phyloP scores from a whole-genome alignment of 1,140 invertebrate genomes.

The Spodoptera litura region DNA sequence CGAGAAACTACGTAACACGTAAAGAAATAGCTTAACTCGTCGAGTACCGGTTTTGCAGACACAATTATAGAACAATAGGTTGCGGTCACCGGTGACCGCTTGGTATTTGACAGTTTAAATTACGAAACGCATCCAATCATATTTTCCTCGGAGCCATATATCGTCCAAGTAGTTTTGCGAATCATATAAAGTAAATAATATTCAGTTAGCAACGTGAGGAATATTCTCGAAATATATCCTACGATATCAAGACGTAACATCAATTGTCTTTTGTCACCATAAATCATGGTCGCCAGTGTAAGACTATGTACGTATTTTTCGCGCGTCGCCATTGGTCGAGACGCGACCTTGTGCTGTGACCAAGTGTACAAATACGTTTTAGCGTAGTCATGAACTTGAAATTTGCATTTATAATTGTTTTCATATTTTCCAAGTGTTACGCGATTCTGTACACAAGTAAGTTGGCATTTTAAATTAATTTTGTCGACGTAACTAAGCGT shows the following conservation, averaged over 20 bases:
- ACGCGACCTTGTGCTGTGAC: conserved; percentile 18
- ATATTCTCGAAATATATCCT: not conserved
- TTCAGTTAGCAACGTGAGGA: conserved; percentile 13
- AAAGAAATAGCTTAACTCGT: too few species aligned
- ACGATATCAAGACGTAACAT: not conserved
- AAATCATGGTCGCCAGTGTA: conserved; percentile 25
- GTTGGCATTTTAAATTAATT: conserved; percentile 4
- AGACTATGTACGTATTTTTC: conserved; percentile 20
- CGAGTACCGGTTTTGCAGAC: too few species aligned
- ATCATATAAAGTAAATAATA: not conserved
- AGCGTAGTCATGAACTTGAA: conserved; percentile 35
- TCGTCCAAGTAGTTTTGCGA: not conserved
- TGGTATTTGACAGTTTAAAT: too few species aligned
- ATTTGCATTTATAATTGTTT: conserved; percentile 41
- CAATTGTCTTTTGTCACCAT: conserved; percentile 39
- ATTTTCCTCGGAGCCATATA: not conserved
- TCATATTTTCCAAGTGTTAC: conserved; percentile 22
- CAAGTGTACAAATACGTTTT: conserved; percentile 21
- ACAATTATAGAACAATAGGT: too few species aligned
- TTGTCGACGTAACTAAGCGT: not conserved
- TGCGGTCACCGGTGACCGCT: too few species aligned
- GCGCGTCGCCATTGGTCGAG: conserved; percentile 6
- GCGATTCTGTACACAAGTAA: not conserved
- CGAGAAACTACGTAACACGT: too few species aligned
- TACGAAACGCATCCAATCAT: conserved; percentile 11